Evolutionary conservation across 2,113 vertebrate genomes (phyloP), one percentile per base, ranked within the genome.

Genomic region (Sarotherodon lohbergeri): DNA sequence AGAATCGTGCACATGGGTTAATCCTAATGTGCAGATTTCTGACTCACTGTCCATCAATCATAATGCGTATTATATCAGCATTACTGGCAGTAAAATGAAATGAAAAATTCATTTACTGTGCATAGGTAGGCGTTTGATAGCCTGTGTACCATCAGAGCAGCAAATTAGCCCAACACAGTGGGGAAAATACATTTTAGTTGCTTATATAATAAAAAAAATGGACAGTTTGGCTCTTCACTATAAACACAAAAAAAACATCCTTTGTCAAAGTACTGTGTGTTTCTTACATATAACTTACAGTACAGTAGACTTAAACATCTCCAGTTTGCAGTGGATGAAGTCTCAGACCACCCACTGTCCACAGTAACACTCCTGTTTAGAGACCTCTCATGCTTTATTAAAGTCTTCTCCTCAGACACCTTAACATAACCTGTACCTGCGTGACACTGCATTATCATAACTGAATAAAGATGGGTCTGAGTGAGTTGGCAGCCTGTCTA

Each of bases 401-500:
- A 86, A 87, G 86, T 59, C 66, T 63, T 85, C 83, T 80, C 68
- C 78, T 85, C 82, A 87, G 90, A 88, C 89, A 73, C 89, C 86
- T 89, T 32, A 88, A 82, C 85, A 86, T 92, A 90, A 90, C 87
- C 88, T 80, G 83, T 61, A 86, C 90, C 84, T 91, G 87, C 11
- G 46, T 94, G 94, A 93, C 89, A 88, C 86, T 71, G 87, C 80
- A 93, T 95, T 93, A 92, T 87, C 94, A 94, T 95, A 94, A 93
- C 88, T 95, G 94, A 96, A 95, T 94, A 94, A 93, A 92, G 93
- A 94, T 92, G 83, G 86, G 85, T 86, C 81, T 80, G 84, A 52
- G 83, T 76, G 87, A 85, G 88, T n/a, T 79, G 85, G 83, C 87
- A 83, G 84, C 78, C 57, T 82, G 68, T 63, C 46, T 81, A 59